A percentile compares a stretch with the other conserved stretches of the same genome.
Evolutionary conservation across 1,140 invertebrate genomes (phyloP).

Genomic region (Heliconius eleuchia): DNA sequence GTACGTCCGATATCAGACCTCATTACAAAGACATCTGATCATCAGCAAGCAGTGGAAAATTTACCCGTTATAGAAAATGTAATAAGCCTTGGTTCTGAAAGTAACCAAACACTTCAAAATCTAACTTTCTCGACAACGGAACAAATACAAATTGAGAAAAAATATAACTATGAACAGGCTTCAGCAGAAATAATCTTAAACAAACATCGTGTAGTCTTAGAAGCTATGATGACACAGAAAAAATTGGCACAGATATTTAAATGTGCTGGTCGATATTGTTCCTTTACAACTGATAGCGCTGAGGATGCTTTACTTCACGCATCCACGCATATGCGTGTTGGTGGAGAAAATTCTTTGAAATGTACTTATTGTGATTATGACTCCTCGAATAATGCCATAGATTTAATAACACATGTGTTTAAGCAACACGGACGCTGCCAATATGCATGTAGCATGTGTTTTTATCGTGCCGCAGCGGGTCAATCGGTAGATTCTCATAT

Average conservation of each 20-base stretch:
- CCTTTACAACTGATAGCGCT: constrained; percentile 62
- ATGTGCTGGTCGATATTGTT: constrained; percentile 71
- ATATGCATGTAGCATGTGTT: constrained; percentile 62
- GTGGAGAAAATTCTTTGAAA: constrained; percentile 57
- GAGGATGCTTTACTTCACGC: constrained; percentile 65
- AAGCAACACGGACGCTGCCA: constrained; percentile 59
- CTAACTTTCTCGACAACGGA: constrained; percentile 32
- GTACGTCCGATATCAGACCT: constrained; percentile 65
- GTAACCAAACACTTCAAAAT: constrained; percentile 34
- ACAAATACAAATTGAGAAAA: constrained; percentile 30
- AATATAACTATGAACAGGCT: constrained; percentile 61
- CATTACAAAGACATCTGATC: constrained; percentile 40
- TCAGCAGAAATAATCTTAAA: constrained; percentile 58
- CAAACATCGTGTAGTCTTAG: constrained; percentile 63
- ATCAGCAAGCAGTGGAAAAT: constrained; percentile 21
- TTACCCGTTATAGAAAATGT: constrained; percentile 66
- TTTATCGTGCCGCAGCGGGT: constrained; percentile 62
- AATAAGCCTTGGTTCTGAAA: constrained; percentile 51
- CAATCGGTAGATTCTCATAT: constrained; percentile 62
- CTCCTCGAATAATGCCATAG: constrained; percentile 59
- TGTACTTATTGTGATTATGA: constrained; percentile 72
- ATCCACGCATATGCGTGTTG: constrained; percentile 60
- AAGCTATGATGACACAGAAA: constrained; percentile 58
- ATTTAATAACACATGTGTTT: constrained; percentile 72
- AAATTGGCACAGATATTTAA: constrained; percentile 68